These are phyloP conservation scores for Pachycephus smyrnensis DNA, from an alignment of 2,888 invertebrate genomes.

Conservation along the genomic window DNA sequence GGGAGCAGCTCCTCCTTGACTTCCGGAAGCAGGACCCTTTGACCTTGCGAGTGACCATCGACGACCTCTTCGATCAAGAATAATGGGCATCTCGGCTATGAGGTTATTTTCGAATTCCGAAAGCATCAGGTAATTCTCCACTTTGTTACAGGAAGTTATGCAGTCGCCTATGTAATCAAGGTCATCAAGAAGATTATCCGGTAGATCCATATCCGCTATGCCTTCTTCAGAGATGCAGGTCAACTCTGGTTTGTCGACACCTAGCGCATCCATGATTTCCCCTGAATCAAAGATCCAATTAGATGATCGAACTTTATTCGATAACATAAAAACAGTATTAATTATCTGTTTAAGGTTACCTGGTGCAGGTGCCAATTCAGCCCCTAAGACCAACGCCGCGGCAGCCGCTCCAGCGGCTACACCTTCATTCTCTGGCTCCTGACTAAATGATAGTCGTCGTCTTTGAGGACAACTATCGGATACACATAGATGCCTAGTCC, in stretches of 20 bases:
- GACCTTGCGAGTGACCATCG: conserved; percentile 79
- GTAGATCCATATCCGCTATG: conserved; percentile 84
- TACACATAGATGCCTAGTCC: conserved; percentile 71
- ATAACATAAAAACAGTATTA: background rate
- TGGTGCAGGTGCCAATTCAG: conserved; percentile 64
- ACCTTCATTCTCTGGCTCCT: conserved; percentile 72
- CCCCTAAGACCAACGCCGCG: conserved; percentile 73
- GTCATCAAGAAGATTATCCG: conserved; percentile 83
- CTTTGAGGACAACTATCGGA: conserved; percentile 72
- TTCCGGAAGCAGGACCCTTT: conserved; percentile 44
- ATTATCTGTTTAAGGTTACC: conserved; percentile 35
- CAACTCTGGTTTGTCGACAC: conserved; percentile 76
- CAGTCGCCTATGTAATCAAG: conserved; percentile 85
- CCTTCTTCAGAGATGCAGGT: conserved; percentile 90
- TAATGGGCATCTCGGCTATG: conserved; percentile 81
- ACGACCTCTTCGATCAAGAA: conserved; percentile 78
- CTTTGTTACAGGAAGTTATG: conserved; percentile 88
- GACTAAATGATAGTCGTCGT: conserved; percentile 71
- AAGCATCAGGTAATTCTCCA: conserved; percentile 87
- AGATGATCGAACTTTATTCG: background rate
- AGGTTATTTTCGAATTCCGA: conserved; percentile 89
- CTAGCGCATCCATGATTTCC: conserved; percentile 47
- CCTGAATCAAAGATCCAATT: conserved; percentile 31
- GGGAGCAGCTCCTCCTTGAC: conserved; percentile 59
- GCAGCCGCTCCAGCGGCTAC: conserved; percentile 69